phyloP scores from a whole-genome alignment of 1,140 invertebrate species.

The Neomicropteryx cornuta region DNA sequence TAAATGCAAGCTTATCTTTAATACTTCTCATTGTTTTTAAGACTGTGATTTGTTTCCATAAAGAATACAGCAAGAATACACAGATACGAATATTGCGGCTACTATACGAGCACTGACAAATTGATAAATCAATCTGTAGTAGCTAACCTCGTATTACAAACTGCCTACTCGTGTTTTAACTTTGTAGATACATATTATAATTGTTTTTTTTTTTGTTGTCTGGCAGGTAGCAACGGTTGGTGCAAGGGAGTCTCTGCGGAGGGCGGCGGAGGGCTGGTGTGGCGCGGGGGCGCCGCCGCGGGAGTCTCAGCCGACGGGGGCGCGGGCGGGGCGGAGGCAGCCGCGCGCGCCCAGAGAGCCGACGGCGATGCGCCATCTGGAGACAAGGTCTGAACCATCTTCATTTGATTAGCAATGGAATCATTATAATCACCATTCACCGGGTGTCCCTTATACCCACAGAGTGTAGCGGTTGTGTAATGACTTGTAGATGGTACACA shows the following conservation, averaged over 20 bases:
- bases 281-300: slow-evolving; percentile 34
- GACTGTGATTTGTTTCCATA: too few species aligned
- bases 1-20: too few species aligned
- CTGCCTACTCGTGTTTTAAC: slow-evolving; percentile 1
- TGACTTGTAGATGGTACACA: not conserved
- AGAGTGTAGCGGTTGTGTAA: not conserved
- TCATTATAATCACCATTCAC: not conserved
- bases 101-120: too few species aligned
- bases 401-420: too few species aligned
- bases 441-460: not conserved
- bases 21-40: too few species aligned
- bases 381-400: too few species aligned
- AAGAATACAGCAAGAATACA: too few species aligned
- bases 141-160: not conserved
- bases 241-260: slow-evolving; percentile 32
- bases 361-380: slow-evolving; percentile 35
- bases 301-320: slow-evolving; percentile 35
- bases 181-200: not conserved
- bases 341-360: slow-evolving; percentile 31
- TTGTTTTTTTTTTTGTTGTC: not conserved
- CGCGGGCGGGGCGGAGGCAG: slow-evolving; percentile 33
- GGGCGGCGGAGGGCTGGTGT: slow-evolving; percentile 38
- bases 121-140: not conserved
- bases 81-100: too few species aligned
- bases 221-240: not conserved